Percentiles rank a stretch among this genome's conserved stretches.
These are phyloP conservation scores for Autographa pulchrina DNA, from an alignment of 2,888 invertebrate genomes.

Conservation along the genomic window DNA sequence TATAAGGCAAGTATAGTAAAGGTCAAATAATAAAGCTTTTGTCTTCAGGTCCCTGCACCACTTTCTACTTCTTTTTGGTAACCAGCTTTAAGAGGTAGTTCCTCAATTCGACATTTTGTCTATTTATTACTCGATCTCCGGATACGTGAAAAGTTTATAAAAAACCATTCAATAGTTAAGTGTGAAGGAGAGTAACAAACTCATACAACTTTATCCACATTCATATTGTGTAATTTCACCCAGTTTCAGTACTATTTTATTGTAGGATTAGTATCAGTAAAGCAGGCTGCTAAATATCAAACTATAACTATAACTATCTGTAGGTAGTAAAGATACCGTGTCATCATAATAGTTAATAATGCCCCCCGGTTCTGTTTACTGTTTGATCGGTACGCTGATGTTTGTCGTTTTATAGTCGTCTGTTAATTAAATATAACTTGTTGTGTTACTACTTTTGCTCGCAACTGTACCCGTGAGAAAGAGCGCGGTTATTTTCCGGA, in stretches of 20 bases:
- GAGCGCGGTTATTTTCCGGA: neutral
- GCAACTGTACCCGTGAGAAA: neutral
- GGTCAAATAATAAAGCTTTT: too few species aligned
- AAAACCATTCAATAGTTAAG: too few species aligned
- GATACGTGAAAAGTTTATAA: too few species aligned
- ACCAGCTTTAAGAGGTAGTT: too few species aligned
- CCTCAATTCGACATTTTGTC: too few species aligned
- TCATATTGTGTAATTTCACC: neutral
- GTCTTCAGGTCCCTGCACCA: too few species aligned
- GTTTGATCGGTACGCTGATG: neutral
- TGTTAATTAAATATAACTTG: slow-evolving; percentile 23
- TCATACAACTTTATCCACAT: neutral
- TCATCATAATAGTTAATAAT: neutral
- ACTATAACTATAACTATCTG: neutral
- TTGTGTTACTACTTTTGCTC: slow-evolving; percentile 12
- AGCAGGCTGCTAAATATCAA: neutral
- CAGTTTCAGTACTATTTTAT: neutral
- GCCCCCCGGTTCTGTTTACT: slow-evolving; percentile 20
- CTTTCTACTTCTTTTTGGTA: too few species aligned
- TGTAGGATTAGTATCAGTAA: too few species aligned
- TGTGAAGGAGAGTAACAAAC: too few species aligned
- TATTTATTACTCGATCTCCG: too few species aligned
- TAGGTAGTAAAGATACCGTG: slow-evolving; percentile 7
- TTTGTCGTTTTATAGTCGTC: slow-evolving; percentile 13
- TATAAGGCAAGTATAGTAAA: too few species aligned